A percentile compares a stretch with the other conserved stretches of the same genome.
Evolutionary conservation across 2,888 invertebrate genomes (phyloP).

Genomic region (Chelonus formosanus): DNA sequence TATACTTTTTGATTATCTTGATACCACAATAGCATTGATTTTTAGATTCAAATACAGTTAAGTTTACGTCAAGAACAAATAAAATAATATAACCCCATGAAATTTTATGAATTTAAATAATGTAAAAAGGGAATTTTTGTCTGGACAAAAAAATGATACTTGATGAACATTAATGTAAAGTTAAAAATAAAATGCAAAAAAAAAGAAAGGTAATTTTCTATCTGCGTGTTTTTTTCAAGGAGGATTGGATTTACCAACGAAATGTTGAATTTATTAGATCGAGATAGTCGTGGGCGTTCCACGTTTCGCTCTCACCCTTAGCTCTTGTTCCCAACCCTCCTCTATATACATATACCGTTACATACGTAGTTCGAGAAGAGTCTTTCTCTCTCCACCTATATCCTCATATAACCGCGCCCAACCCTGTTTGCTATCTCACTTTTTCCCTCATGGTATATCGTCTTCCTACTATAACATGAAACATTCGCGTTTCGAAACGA

Average conservation of each 20-base stretch:
- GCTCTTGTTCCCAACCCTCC: conserved; percentile 28
- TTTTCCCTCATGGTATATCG: conserved; percentile 32
- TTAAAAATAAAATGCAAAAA: conserved; percentile 1
- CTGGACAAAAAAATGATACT: neutral
- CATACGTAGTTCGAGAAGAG: conserved; percentile 10
- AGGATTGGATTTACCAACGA: conserved; percentile 58
- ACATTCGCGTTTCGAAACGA: conserved; percentile 26
- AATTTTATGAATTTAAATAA: neutral
- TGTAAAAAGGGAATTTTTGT: neutral
- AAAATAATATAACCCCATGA: too few relatives aligned
- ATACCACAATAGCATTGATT: too few relatives aligned
- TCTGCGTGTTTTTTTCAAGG: conserved; percentile 22
- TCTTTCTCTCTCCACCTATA: neutral
- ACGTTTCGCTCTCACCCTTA: conserved; percentile 45
- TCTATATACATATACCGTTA: conserved; percentile 21
- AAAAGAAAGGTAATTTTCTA: conserved; percentile 12
- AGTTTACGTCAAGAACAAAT: too few relatives aligned
- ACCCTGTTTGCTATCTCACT: conserved; percentile 17
- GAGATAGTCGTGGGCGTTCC: conserved; percentile 63
- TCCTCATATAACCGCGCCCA: conserved; percentile 13
- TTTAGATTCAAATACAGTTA: too few relatives aligned
- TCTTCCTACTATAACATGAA: conserved; percentile 21
- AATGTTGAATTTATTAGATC: conserved; percentile 66
- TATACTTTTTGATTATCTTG: too few relatives aligned
- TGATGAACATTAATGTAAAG: conserved; percentile 7